Percentiles rank a stretch among this genome's conserved stretches.
These are phyloP conservation scores for Scaptomyza pallida DNA, from an alignment of 1,140 invertebrate species.

Conservation along the genomic window DNA sequence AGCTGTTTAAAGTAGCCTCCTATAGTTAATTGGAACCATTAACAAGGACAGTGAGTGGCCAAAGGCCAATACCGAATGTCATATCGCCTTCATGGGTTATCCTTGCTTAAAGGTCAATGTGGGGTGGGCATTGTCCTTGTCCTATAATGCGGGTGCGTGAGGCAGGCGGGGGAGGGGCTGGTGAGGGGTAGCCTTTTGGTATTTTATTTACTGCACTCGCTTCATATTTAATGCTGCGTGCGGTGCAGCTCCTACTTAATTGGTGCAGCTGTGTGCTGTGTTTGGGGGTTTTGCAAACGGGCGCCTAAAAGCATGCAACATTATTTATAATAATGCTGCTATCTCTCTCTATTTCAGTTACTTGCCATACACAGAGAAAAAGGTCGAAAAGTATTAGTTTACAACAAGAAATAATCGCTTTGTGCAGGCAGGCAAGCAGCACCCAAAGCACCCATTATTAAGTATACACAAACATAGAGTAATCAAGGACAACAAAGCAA, in stretches of 20 bases:
- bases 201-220: slow-evolving; percentile 25
- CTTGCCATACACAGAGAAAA: too few species aligned
- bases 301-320: background rate
- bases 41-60: slow-evolving; percentile 38
- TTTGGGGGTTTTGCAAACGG: background rate
- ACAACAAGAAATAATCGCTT: slow-evolving; percentile 23
- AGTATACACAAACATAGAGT: slow-evolving; percentile 18
- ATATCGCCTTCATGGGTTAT: slow-evolving; percentile 28
- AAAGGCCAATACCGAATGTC: slow-evolving; percentile 15
- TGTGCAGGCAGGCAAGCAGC: background rate
- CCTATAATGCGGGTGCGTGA: background rate
- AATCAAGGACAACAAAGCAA: slow-evolving; percentile 34
- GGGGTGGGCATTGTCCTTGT: slow-evolving; percentile 2
- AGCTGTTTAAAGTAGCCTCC: background rate
- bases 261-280: slow-evolving; percentile 19
- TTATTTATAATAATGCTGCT: slow-evolving; percentile 31
- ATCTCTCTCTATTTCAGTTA: background rate
- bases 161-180: background rate
- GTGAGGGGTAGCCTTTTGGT: too few species aligned
- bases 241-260: slow-evolving; percentile 40
- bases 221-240: slow-evolving; percentile 66
- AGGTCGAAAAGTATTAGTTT: slow-evolving; percentile 37
- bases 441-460: background rate
- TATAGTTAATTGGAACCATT: slow-evolving; percentile 64
- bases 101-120: slow-evolving; percentile 66